Percentiles rank a stretch among this genome's conserved stretches.
These are phyloP conservation scores for Dicyrtomina minuta DNA, from an alignment of 2,888 invertebrate genomes.

Conservation along the genomic window DNA sequence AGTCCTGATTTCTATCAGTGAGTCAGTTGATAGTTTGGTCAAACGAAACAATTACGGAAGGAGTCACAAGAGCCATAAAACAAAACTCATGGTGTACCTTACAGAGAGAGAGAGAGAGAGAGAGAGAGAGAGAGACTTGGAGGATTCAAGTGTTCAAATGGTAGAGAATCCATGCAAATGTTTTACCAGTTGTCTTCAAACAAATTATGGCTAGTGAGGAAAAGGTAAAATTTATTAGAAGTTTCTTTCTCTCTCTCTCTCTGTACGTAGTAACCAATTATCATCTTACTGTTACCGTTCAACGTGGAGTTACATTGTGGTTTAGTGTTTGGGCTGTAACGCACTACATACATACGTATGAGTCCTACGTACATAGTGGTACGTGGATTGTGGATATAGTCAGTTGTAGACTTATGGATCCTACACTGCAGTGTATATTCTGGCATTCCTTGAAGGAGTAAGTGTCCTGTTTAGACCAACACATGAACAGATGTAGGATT, in stretches of 20 bases:
- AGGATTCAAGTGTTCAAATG: too few species aligned
- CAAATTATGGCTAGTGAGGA: conserved; percentile 8
- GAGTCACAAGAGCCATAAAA: conserved; percentile 18
- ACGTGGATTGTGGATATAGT: too few species aligned
- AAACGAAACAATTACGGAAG: conserved; percentile 19
- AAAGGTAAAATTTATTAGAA: conserved; percentile 13
- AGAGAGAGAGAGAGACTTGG: too few species aligned
- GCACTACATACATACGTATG: not conserved
- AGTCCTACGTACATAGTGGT: too few species aligned
- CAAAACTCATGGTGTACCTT: not conserved
- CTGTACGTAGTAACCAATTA: conserved; percentile 19
- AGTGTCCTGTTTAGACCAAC: too few species aligned
- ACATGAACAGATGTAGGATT: too few species aligned
- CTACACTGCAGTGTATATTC: not conserved
- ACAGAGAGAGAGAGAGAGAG: too few species aligned
- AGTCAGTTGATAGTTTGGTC: conserved; percentile 8
- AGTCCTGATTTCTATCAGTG: conserved; percentile 21
- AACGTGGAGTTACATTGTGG: not conserved
- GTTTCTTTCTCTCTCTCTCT: conserved; percentile 3
- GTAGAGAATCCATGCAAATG: not conserved
- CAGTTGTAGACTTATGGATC: too few species aligned
- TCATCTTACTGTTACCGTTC: conserved; percentile 10
- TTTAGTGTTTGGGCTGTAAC: too few species aligned
- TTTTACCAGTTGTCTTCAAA: conserved; percentile 11
- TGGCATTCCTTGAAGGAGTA: too few species aligned